Conservation (phyloP, 35 echinoderm and acorn worm species). For the Chiridota heheva region DNA sequence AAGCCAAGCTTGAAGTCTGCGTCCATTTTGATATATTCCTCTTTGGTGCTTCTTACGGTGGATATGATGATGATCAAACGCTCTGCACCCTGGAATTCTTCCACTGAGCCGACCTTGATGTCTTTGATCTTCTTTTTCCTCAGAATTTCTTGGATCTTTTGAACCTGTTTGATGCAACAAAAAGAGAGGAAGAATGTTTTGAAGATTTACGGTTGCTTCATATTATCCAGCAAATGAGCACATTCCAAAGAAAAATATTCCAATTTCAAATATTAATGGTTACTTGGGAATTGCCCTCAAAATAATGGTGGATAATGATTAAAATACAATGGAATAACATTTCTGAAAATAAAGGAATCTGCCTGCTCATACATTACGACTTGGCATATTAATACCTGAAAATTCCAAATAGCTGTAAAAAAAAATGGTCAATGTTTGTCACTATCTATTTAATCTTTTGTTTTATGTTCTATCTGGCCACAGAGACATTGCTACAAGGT, state of each 20-base stretch:
- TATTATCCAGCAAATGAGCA: neutral
- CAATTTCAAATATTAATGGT: no score
- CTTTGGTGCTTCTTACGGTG: constrained; percentile 88
- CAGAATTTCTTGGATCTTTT: constrained; percentile 75
- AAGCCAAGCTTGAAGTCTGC: constrained; percentile 89
- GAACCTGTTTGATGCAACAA: constrained; percentile 48
- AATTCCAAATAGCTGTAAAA: no score
- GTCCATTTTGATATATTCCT: constrained; percentile 84
- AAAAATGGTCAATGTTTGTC: no score
- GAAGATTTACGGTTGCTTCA: neutral
- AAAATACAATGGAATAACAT: no score
- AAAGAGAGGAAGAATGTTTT: neutral
- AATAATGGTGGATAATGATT: no score
- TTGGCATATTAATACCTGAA: no score
- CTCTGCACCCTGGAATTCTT: constrained; percentile 98
- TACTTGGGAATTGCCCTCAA: no score
- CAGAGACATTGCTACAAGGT: no score
- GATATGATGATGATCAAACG: constrained; percentile 92
- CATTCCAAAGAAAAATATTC: neutral
- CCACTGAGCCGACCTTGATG: constrained; percentile 98
- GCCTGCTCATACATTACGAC: no score
- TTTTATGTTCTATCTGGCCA: no score
- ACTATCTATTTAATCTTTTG: no score
- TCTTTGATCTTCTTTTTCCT: constrained; percentile 52
- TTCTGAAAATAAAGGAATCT: no score